A percentile compares a stretch with the other conserved stretches of the same genome.
Conservation (phyloP, 2,113 vertebrate genomes). For the Nyctibius bracteatus region DNA sequence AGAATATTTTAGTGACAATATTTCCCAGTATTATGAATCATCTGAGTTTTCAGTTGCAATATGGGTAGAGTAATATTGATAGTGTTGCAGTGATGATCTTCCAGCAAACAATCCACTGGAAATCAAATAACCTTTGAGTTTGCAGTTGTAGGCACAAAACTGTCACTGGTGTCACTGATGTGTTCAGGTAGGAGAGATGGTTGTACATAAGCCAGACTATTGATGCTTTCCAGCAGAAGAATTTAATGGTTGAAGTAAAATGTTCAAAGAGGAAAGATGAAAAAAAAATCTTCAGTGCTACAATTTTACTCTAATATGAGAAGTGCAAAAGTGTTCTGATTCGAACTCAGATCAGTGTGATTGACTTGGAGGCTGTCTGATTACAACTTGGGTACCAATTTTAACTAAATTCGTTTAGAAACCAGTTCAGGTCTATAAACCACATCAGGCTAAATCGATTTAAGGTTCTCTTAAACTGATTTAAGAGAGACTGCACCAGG, state of each 20-base stretch:
- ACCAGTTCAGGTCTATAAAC: neutral
- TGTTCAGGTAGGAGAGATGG: neutral
- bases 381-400: neutral
- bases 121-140: neutral
- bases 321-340: neutral
- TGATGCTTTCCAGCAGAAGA: neutral
- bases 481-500: neutral
- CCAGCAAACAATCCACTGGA: neutral
- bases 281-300: neutral
- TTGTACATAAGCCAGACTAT: neutral
- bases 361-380: neutral
- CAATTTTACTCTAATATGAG: neutral
- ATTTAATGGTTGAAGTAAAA: neutral
- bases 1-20: neutral
- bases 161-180: neutral
- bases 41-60: neutral
- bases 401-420: slow-evolving; percentile 16
- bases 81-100: neutral
- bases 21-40: neutral
- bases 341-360: neutral
- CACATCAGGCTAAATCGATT: neutral
- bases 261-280: neutral
- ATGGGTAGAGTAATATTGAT: neutral
- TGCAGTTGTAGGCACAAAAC: neutral
- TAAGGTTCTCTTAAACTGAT: slow-evolving; percentile 29